phyloP scores from a whole-genome alignment of 2,113 vertebrate species.

The Tragulus kanchil region DNA sequence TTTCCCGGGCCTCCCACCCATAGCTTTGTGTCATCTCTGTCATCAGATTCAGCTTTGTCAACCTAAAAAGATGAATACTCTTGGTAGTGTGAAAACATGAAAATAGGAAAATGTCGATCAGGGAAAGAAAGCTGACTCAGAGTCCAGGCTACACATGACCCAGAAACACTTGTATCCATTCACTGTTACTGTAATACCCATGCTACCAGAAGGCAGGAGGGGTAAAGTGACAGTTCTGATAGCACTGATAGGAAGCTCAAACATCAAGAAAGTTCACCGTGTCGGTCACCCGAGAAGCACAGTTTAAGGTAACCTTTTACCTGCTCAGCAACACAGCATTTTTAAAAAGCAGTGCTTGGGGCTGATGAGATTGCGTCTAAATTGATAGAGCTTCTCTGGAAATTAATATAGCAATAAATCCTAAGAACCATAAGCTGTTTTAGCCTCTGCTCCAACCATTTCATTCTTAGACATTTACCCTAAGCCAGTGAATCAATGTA shows the following conservation, averaged over 20 bases:
- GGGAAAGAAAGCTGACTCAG: not conserved
- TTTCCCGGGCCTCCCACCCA: not conserved
- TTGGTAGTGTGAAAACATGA: not conserved
- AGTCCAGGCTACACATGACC: not conserved
- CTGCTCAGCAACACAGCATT: not conserved
- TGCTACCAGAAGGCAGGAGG: not conserved
- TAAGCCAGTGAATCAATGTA: slow-evolving; percentile 60
- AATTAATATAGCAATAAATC: slow-evolving; percentile 70
- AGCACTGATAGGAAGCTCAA: not conserved
- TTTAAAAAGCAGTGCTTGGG: not conserved
- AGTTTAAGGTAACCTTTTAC: not conserved
- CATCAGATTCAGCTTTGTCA: not conserved
- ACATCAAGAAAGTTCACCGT: not conserved
- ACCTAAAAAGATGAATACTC: not conserved
- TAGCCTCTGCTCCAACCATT: slow-evolving; percentile 67
- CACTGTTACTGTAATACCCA: not conserved
- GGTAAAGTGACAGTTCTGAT: not conserved
- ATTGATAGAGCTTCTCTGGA: slow-evolving; percentile 41
- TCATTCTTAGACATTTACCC: slow-evolving; percentile 69
- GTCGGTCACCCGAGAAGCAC: not conserved
- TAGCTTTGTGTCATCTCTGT: not conserved
- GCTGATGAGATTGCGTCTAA: slow-evolving; percentile 5
- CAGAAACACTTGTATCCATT: not conserved
- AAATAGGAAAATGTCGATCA: not conserved
- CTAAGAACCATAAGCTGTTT: slow-evolving; percentile 58